Evolutionary conservation across 2,113 vertebrate genomes (phyloP).

Genomic region (Scolopax mira): DNA sequence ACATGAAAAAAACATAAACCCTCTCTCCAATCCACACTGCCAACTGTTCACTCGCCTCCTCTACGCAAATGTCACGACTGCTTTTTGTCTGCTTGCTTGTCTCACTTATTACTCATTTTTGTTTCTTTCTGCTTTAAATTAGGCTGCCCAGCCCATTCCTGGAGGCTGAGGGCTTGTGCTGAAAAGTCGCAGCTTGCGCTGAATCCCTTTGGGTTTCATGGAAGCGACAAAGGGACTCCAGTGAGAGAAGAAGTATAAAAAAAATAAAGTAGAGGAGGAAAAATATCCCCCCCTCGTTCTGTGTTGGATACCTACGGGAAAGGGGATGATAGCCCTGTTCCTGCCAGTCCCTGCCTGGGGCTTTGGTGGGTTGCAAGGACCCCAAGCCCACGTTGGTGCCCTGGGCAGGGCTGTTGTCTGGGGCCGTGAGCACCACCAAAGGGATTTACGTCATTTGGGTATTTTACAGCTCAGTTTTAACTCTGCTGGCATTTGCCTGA

Average conservation of each 20-base stretch:
- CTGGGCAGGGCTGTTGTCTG: neutral
- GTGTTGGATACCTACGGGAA: neutral
- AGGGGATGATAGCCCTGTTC: neutral
- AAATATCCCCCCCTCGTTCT: neutral
- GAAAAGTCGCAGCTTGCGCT: neutral
- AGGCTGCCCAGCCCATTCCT: neutral
- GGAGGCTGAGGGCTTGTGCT: neutral
- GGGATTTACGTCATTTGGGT: neutral
- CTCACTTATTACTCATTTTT: neutral
- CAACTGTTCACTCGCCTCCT: conserved; percentile 41
- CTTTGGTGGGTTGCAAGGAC: neutral
- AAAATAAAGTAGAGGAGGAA: neutral
- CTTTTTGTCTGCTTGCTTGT: neutral
- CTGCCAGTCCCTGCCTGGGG: neutral
- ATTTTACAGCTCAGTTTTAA: neutral
- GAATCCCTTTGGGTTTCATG: neutral
- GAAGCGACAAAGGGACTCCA: neutral
- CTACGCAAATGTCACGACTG: neutral
- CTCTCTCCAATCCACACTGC: conserved; percentile 79
- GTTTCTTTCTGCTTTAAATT: conserved; percentile 8
- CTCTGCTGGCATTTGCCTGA: neutral
- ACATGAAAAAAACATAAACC: conserved; percentile 96
- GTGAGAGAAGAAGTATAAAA: neutral
- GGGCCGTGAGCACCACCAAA: neutral
- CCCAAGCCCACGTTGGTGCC: neutral